A percentile compares a stretch with the other conserved stretches of the same genome.
phyloP scores from a whole-genome alignment of 2,888 invertebrate species.

The Ferdinandea cuprea region DNA sequence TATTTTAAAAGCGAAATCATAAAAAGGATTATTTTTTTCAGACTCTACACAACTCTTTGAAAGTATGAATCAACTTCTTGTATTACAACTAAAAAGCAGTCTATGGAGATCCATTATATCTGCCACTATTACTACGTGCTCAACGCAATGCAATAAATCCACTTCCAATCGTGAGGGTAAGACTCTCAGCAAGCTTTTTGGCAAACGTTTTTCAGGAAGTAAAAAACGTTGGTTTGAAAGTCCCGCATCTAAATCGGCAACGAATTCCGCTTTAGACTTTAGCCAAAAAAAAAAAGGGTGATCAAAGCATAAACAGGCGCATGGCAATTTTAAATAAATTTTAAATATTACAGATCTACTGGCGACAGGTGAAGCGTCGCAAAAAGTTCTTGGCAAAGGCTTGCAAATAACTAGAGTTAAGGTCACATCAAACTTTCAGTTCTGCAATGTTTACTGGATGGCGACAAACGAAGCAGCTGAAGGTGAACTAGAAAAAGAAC shows the following conservation, averaged over 20 bases:
- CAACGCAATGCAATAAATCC: not conserved
- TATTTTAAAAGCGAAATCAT: too few species aligned
- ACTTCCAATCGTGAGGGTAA: slow-evolving; percentile 77
- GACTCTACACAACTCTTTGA: not conserved
- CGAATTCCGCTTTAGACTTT: slow-evolving; percentile 51
- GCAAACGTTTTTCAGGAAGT: slow-evolving; percentile 79
- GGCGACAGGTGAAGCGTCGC: slow-evolving; percentile 87
- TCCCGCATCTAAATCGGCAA: slow-evolving; percentile 71
- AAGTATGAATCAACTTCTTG: slow-evolving; percentile 42
- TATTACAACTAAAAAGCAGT: not conserved
- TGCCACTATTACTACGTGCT: slow-evolving; percentile 14
- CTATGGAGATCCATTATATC: not conserved
- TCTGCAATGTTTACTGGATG: slow-evolving; percentile 89
- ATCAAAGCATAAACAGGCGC: slow-evolving; percentile 83
- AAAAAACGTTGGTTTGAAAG: slow-evolving; percentile 80
- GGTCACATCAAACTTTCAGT: slow-evolving; percentile 87
- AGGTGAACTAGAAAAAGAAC: slow-evolving; percentile 84
- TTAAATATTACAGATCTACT: slow-evolving; percentile 90
- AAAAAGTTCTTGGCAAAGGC: slow-evolving; percentile 86
- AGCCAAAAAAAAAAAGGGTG: slow-evolving; percentile 45
- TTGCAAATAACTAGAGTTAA: slow-evolving; percentile 89
- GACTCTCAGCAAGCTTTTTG: slow-evolving; percentile 80
- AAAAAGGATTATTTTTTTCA: slow-evolving; percentile 8
- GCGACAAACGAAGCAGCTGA: slow-evolving; percentile 83
- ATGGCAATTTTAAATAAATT: slow-evolving; percentile 89